These are phyloP conservation scores for Drosophila fuyamai DNA, from an alignment of 1,140 invertebrate species.

Conservation along the genomic window DNA sequence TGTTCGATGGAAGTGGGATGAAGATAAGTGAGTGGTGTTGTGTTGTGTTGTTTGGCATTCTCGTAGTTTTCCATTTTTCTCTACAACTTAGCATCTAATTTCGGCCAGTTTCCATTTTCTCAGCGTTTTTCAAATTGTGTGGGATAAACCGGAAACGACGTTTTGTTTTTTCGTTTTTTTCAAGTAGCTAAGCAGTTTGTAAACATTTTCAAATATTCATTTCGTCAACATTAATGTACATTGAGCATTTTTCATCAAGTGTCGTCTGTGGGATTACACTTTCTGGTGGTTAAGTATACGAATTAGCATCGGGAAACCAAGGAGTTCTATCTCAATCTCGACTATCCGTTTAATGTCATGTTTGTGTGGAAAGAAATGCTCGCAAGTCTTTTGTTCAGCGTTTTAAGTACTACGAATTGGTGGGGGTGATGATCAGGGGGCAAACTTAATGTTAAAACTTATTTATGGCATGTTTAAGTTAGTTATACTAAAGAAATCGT, in stretches of 20 bases:
- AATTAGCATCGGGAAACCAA: constrained; percentile 66
- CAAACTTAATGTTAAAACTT: constrained; percentile 73
- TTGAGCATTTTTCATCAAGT: constrained; percentile 67
- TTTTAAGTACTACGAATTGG: constrained; percentile 66
- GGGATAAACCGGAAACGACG: constrained; percentile 6
- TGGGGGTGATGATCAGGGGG: constrained; percentile 13
- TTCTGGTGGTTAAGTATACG: constrained; percentile 60
- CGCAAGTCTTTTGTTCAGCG: constrained; percentile 70
- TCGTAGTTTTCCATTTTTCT: constrained; percentile 10
- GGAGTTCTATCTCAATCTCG: constrained; percentile 18
- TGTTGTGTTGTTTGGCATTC: constrained; percentile 39
- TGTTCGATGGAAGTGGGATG: constrained; percentile 30
- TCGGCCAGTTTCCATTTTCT: constrained; percentile 7
- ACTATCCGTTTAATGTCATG: constrained; percentile 17
- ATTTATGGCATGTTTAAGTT: constrained; percentile 82
- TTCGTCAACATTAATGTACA: constrained; percentile 57
- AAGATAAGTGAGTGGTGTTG: constrained; percentile 8
- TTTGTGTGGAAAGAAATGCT: constrained; percentile 45
- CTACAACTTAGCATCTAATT: constrained; percentile 10
- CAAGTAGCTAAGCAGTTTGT: constrained; percentile 32
- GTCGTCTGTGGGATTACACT: constrained; percentile 23
- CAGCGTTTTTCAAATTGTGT: constrained; percentile 6
- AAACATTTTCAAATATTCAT: constrained; percentile 30
- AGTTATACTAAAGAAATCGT: constrained; percentile 76
- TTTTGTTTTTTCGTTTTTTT: neutral